phyloP scores from a whole-genome alignment of 2,113 vertebrate species.

The Paralichthys olivaceus region DNA sequence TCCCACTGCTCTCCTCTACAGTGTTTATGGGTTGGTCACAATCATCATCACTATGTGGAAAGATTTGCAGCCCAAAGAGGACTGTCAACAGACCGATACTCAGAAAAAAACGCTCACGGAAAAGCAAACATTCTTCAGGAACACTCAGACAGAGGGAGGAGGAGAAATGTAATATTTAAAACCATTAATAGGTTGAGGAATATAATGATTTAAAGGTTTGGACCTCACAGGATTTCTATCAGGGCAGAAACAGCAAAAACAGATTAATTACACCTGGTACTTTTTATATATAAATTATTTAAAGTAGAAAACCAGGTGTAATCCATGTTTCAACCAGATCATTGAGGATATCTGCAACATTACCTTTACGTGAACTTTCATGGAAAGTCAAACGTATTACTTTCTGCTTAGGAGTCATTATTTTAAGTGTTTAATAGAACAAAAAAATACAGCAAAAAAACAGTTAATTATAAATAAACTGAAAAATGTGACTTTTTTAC shows the following conservation, averaged over 20 bases:
- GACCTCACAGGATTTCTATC: conserved; percentile 11
- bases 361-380: neutral
- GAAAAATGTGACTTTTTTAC: too few species aligned
- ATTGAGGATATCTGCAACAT: neutral
- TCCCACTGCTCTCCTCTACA: neutral
- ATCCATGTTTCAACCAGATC: conserved; percentile 7
- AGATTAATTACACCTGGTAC: conserved; percentile 1
- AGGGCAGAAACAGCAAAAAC: conserved; percentile 1
- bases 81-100: neutral
- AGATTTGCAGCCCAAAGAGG: neutral
- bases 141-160: neutral
- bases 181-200: neutral
- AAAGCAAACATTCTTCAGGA: conserved; percentile 5
- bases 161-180: neutral
- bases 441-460: too few species aligned
- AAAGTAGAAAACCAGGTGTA: conserved; percentile 19
- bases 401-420: too few species aligned
- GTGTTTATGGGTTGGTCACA: neutral
- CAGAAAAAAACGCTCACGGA: neutral
- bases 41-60: neutral
- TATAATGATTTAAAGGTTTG: conserved; percentile 1
- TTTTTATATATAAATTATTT: neutral
- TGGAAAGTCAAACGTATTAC: neutral
- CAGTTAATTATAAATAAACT: too few species aligned
- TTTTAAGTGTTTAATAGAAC: too few species aligned